Percentiles rank a stretch among this genome's conserved stretches.
phyloP scores from a whole-genome alignment of 2,113 vertebrate species.

The Apteryx owenii region DNA sequence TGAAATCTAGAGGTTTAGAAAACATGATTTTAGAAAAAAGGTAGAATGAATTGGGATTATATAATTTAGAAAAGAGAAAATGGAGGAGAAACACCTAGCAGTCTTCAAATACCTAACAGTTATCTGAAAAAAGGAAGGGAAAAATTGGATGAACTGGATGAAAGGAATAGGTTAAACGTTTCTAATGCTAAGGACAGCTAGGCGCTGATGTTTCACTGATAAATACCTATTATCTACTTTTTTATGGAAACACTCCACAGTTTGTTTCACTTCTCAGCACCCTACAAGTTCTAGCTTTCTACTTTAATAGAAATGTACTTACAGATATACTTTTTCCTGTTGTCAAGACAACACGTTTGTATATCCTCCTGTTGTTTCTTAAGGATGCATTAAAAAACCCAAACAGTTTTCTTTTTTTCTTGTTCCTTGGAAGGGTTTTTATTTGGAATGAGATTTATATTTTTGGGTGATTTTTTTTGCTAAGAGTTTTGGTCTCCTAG shows the following conservation, averaged over 20 bases:
- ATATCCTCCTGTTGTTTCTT: neutral
- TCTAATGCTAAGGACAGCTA: neutral
- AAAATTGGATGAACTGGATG: neutral
- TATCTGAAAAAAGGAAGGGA: neutral
- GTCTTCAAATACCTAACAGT: neutral
- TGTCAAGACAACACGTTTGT: neutral
- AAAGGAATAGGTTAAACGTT: neutral
- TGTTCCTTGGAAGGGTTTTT: neutral
- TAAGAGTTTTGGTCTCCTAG: neutral
- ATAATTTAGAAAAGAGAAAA: neutral
- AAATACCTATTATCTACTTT: neutral
- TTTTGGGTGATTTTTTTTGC: neutral
- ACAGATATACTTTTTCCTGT: neutral
- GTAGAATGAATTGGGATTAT: neutral
- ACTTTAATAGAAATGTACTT: neutral
- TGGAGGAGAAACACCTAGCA: fast-evolving
- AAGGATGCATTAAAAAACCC: neutral
- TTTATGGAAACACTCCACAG: neutral
- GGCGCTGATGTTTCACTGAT: neutral
- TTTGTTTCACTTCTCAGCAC: neutral
- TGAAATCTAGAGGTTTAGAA: neutral
- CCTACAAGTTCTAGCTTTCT: neutral
- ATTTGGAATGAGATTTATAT: neutral
- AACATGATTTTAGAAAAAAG: neutral
- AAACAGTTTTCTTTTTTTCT: neutral